Percentiles rank a stretch among this genome's conserved stretches.
Evolutionary conservation across 2,888 invertebrate species (phyloP).

Genomic region (Heliconius erato): DNA sequence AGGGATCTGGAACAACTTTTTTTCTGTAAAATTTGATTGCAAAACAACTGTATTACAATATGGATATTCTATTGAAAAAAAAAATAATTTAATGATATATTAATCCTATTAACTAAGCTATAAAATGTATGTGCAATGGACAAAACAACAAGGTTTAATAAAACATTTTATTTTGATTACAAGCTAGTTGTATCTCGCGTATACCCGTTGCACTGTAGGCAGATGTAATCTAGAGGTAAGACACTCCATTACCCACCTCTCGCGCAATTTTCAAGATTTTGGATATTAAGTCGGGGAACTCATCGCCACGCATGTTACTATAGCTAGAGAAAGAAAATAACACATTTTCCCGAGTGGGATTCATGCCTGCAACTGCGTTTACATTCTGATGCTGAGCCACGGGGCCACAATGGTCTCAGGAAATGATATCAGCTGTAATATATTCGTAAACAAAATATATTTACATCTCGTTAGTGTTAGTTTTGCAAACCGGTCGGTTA

Average conservation of each 20-base stretch:
- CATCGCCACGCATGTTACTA: background rate
- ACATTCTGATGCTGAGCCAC: background rate
- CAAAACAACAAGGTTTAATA: too few relatives aligned
- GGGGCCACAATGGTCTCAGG: background rate
- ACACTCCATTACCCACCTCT: background rate
- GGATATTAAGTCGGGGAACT: background rate
- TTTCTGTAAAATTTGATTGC: too few relatives aligned
- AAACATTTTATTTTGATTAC: too few relatives aligned
- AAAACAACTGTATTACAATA: too few relatives aligned
- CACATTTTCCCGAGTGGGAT: background rate
- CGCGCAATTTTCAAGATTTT: background rate
- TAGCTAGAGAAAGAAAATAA: background rate
- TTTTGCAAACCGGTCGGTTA: conserved; percentile 38
- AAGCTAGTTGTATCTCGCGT: too few relatives aligned
- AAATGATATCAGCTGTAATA: conserved; percentile 10
- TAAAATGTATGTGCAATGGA: too few relatives aligned
- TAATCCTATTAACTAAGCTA: too few relatives aligned
- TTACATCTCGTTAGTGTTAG: conserved; percentile 19
- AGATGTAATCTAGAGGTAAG: too few relatives aligned
- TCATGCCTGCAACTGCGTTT: background rate
- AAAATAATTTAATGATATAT: too few relatives aligned
- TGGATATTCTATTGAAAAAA: too few relatives aligned
- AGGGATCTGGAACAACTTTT: background rate
- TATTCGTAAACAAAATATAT: conserved; percentile 14
- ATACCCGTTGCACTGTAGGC: too few relatives aligned